These are phyloP conservation scores for Rhynchopsitta pachyrhyncha DNA, from an alignment of 2,113 vertebrate species.

Conservation along the genomic window DNA sequence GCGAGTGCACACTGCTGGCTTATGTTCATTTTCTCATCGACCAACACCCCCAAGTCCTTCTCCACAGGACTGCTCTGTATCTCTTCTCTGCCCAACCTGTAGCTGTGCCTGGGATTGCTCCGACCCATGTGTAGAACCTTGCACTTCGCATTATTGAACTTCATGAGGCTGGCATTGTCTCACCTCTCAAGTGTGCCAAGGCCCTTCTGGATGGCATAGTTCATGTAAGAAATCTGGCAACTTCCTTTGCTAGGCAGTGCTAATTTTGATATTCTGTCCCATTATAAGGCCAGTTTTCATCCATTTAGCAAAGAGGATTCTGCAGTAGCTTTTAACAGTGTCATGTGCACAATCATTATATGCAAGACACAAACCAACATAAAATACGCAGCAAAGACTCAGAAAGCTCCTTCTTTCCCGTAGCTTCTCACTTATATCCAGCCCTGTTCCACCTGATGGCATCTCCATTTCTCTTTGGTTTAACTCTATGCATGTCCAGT, in stretches of 20 bases:
- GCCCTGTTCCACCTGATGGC: rapidly evolving
- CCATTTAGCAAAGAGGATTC: neutral
- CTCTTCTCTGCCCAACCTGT: neutral
- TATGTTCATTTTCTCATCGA: no score
- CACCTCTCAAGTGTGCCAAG: neutral
- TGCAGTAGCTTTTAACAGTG: neutral
- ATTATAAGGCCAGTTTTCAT: neutral
- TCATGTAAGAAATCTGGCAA: neutral
- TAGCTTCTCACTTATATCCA: neutral
- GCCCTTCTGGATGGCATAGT: neutral
- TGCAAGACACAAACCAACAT: neutral
- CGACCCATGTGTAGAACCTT: neutral
- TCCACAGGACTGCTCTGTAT: neutral
- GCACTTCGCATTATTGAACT: neutral
- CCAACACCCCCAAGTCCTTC: neutral
- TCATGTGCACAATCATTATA: neutral
- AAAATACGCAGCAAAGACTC: neutral
- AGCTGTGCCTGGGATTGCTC: neutral
- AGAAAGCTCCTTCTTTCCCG: neutral
- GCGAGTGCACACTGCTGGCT: no score
- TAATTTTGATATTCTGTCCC: neutral
- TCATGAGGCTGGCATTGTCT: neutral
- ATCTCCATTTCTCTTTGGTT: neutral
- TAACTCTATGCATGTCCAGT: rapidly evolving
- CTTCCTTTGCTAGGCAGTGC: neutral